Conservation (phyloP, 2,797 vertebrate genomes). For the Astyanax mexicanus region DNA sequence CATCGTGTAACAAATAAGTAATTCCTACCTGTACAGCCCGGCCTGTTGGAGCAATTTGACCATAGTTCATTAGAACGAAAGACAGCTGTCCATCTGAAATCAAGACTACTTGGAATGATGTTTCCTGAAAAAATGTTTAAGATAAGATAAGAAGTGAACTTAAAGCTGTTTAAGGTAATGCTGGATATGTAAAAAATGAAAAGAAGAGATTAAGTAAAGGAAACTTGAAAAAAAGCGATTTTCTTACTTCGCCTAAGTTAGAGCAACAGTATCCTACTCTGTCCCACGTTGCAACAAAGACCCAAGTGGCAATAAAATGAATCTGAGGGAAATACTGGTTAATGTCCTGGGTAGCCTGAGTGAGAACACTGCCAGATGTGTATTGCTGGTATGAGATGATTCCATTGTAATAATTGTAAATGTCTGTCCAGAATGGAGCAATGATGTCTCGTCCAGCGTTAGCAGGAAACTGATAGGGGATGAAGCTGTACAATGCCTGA, state of each 20-base stretch:
- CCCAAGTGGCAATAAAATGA: constrained; percentile 66
- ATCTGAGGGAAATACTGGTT: constrained; percentile 65
- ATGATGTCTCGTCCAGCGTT: constrained; percentile 62
- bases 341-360: constrained; percentile 68
- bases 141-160: no score
- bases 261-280: constrained; percentile 70
- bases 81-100: constrained; percentile 62
- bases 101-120: constrained; percentile 70
- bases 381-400: constrained; percentile 67
- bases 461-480: constrained; percentile 49
- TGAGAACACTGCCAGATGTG: constrained; percentile 43
- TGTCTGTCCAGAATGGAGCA: constrained; percentile 71
- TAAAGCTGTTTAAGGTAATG: no score
- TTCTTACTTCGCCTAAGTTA: constrained; percentile 60
- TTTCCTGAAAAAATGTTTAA: constrained; percentile 57
- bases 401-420: constrained; percentile 64
- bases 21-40: constrained; percentile 48
- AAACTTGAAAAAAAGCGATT: no score
- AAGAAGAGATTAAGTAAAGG: no score
- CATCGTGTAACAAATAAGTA: not conserved
- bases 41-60: not conserved
- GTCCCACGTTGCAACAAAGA: constrained; percentile 81
- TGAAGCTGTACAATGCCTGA: rapidly evolving
- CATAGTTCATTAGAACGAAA: constrained; percentile 73
- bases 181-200: no score